These are phyloP conservation scores for Percopsis transmontana DNA, from an alignment of 2,113 vertebrate species.

Conservation along the genomic window DNA sequence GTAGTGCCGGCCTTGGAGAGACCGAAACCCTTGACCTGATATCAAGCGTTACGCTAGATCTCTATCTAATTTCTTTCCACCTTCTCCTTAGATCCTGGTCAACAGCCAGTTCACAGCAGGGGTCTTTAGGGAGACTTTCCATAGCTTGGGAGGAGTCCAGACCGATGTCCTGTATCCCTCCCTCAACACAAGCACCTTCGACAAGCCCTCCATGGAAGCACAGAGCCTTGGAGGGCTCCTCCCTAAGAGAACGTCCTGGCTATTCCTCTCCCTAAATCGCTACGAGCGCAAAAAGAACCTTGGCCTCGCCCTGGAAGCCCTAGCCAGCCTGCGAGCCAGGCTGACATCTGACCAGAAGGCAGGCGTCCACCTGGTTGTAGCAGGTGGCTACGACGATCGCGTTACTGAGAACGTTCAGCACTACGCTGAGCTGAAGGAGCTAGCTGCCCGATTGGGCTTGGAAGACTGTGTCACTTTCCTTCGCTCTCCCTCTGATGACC, in stretches of 20 bases:
- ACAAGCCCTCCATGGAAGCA: constrained; percentile 67
- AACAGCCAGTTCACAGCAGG: constrained; percentile 93
- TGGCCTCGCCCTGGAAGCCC: constrained; percentile 82
- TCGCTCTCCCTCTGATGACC: constrained; percentile 88
- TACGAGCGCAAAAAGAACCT: constrained; percentile 97
- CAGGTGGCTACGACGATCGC: constrained; percentile 92
- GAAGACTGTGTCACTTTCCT: constrained; percentile 85
- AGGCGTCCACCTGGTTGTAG: constrained; percentile 88
- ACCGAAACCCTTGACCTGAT: background rate
- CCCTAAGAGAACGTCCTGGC: constrained; percentile 77
- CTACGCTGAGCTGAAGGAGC: constrained; percentile 83
- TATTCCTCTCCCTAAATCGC: constrained; percentile 96
- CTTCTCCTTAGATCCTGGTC: constrained; percentile 82
- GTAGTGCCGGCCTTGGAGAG: background rate
- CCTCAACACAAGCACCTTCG: constrained; percentile 85
- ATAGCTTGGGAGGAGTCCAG: constrained; percentile 79
- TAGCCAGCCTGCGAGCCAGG: constrained; percentile 76
- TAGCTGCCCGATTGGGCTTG: constrained; percentile 74
- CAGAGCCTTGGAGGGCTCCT: constrained; percentile 77
- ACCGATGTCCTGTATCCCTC: constrained; percentile 93
- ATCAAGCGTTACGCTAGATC: too few species aligned
- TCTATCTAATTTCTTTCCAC: constrained; percentile 1
- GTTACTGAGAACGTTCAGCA: constrained; percentile 91
- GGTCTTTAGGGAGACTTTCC: constrained; percentile 90
- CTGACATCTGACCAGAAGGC: constrained; percentile 77